Evolutionary conservation across 2,888 invertebrate genomes (phyloP).

Genomic region (Tenodera sinensis): DNA sequence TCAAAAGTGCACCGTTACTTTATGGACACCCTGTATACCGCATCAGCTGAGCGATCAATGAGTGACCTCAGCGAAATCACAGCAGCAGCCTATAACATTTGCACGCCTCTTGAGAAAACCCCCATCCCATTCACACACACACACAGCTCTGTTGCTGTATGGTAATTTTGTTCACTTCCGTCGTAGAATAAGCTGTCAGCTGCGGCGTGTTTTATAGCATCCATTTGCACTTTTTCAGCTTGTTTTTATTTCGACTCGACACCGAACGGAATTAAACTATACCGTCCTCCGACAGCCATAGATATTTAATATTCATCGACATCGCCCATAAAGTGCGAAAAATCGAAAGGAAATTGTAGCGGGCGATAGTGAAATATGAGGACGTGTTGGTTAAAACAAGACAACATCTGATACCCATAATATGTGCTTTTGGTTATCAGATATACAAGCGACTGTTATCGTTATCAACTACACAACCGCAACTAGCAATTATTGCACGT

Average conservation of each 20-base stretch:
- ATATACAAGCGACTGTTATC: no score
- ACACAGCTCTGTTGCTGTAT: background rate
- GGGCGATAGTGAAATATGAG: background rate
- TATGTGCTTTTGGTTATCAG: no score
- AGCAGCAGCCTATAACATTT: no score
- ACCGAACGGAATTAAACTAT: background rate
- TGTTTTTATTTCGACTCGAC: background rate
- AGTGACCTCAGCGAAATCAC: no score
- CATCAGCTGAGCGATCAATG: no score
- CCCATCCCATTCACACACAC: no score
- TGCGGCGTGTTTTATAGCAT: background rate
- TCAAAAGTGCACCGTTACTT: no score
- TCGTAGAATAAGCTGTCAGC: background rate
- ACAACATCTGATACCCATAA: background rate
- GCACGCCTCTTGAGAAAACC: no score
- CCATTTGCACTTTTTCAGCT: background rate
- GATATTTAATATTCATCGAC: background rate
- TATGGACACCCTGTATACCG: no score
- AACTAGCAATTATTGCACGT: no score
- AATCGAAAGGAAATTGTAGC: background rate
- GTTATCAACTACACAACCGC: no score
- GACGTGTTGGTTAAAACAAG: background rate
- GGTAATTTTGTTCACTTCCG: background rate
- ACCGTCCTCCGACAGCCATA: background rate
- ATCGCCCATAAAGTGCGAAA: background rate